Evolutionary conservation across 2,113 vertebrate species (phyloP).

Genomic region (Phodopus roborovskii): DNA sequence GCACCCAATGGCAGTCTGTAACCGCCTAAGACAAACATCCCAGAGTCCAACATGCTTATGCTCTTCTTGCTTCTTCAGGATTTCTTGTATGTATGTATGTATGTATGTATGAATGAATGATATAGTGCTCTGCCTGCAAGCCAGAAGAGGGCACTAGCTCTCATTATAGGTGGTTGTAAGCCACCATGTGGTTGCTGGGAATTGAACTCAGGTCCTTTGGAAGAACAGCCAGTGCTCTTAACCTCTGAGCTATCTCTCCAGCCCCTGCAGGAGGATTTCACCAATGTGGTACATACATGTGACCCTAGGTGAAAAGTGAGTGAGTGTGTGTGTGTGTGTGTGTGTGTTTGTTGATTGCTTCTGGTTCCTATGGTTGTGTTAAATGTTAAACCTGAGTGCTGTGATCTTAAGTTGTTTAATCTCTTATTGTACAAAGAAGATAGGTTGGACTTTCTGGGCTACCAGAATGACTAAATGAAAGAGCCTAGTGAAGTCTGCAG

Average conservation of each 20-base stretch:
- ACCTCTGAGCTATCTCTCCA: too few relatives aligned
- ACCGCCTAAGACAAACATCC: neutral
- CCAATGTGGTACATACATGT: neutral
- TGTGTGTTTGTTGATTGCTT: neutral
- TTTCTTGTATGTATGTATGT: too few relatives aligned
- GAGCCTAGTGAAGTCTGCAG: neutral
- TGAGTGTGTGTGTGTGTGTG: too few relatives aligned
- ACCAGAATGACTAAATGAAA: slow-evolving; percentile 26
- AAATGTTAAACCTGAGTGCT: neutral
- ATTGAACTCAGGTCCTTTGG: too few relatives aligned
- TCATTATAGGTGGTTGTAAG: too few relatives aligned
- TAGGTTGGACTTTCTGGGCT: neutral
- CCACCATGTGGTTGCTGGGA: too few relatives aligned
- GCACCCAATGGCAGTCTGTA: neutral
- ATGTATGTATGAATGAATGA: too few relatives aligned
- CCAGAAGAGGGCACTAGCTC: too few relatives aligned
- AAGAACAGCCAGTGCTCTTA: too few relatives aligned
- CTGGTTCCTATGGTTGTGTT: neutral
- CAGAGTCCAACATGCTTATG: neutral
- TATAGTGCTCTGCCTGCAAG: too few relatives aligned
- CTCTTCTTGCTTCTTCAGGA: neutral
- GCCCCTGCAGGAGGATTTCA: neutral
- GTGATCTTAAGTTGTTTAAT: neutral
- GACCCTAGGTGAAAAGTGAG: too few relatives aligned
- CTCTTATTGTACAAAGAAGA: neutral